Base-by-base conservation (phyloP, 1,140 invertebrate species). In the Drosophila ogumai region DNA sequence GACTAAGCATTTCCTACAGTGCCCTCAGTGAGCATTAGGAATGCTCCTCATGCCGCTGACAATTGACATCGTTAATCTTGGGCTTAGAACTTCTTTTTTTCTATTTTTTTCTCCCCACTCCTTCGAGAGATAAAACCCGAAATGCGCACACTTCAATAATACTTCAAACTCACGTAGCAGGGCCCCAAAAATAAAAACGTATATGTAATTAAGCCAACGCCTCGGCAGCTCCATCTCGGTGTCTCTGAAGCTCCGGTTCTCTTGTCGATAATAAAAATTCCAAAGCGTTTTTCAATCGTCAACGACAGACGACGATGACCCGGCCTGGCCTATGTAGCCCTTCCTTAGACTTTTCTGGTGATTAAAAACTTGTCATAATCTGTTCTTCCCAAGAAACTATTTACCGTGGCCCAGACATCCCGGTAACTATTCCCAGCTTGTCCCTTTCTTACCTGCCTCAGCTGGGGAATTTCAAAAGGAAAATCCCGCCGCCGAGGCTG, bases 311-410 rank as follows among this genome's bases (percentile, higher is more conserved):
- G 5, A 28, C 25, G 25, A 25, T 3, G 25, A 34, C 17, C 19
- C 8, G 55, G 44, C 22, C 9, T 1, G 44, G 31, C 46, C 41
- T 19, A n/a, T n/a, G n/a, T n/a, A 41, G 41, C 61, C 69, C 50
- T 66, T 74, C 28, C 41, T 46, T 44, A 60, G 54, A 58, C 46
- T 54, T 36, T 8, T 19, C 49, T 49, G 44, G 72, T 90, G 84
- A 88, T 88, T 88, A 90, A 84, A 75, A 81, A 88, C 77, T 90
- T 88, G 85, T 88, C 85, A 88, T 88, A 90, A 88, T 88, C 81
- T 90, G 50, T 75, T 81, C 80, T 88, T 88, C 85, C 81, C 78
- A 79, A 66, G 85, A 88, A 88, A 85, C 85, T 90, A 88, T 88
- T 88, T 88, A 88, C 85, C 68, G 55, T 44, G 64, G 49, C 55